Base-by-base conservation (phyloP, 92 coral and sea anemone genomes). In the Palythoa heliodiscus region DNA sequence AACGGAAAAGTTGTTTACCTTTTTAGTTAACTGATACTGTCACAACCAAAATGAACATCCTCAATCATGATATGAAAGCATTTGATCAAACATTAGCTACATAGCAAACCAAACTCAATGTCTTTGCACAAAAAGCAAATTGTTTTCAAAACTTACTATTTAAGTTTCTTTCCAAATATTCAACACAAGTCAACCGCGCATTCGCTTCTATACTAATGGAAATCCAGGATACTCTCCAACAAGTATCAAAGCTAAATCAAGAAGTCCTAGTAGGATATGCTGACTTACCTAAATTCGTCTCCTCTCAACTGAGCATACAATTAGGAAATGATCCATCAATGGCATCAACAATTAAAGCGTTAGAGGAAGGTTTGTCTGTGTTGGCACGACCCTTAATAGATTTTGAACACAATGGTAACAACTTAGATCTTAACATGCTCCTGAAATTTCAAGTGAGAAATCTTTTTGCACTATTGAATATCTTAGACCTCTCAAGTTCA, bases 381-480 rank as follows among this genome's bases (percentile, higher is more conserved):
- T 60, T 90, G 14, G 43, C 84, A 7, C 85, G 67, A 22, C 88
- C 91, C 4, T 37, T 68, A 22, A 25, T 69, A 11, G 86, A 89
- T 60, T 35, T 77, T 43, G 83, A 89, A 78, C 89, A 78, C 66
- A 16, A 78, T 7, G 47, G 77, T 7, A 5, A 40, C 10, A 9
- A 70, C 37, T 58, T 88, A 7, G 76, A 71, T 9, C 69, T 70
- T 13, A 84, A 70, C 20, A 82, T 89, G 53, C 75, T 13, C 91
- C 91, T 15, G 86, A 39, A 5, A 52, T 89, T 5, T 58, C 86
- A 50, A 75, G 25, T 52, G 20, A 2, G 0, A 57, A 70, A 37
- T 77, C 88, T 0, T 88, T 88, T 52, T 89, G 86, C 22, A 85
- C 91, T 0, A 67, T 89, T 10, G 86, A 89, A 64, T 72, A 85